Evolutionary conservation across 1,140 invertebrate species (phyloP).

Genomic region (Lycorma delicatula): DNA sequence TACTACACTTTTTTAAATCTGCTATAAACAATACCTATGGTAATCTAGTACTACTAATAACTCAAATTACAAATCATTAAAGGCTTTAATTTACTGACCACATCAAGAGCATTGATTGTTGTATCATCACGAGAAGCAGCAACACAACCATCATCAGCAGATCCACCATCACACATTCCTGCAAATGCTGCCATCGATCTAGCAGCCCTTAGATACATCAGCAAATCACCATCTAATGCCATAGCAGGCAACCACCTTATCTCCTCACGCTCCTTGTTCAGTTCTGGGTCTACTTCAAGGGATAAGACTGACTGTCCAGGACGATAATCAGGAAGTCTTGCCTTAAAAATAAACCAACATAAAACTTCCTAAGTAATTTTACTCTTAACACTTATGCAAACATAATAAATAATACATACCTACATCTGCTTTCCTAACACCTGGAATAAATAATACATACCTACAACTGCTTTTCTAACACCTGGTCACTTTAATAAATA

Average conservation of each 20-base stretch:
- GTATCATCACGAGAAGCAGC: slow-evolving; percentile 95
- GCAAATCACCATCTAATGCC: slow-evolving; percentile 85
- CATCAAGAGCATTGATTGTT: slow-evolving; percentile 93
- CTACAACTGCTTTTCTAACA: too few species aligned
- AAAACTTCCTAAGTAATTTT: not conserved
- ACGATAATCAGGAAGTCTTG: slow-evolving; percentile 69
- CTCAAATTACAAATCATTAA: too few species aligned
- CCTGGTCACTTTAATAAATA: too few species aligned
- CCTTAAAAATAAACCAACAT: slow-evolving; percentile 42
- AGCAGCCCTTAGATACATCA: slow-evolving; percentile 95
- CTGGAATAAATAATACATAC: too few species aligned
- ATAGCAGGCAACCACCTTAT: slow-evolving; percentile 86
- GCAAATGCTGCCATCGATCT: slow-evolving; percentile 92
- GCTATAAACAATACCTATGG: too few species aligned
- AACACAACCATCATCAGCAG: slow-evolving; percentile 91
- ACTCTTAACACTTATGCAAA: not conserved
- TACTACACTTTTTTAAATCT: too few species aligned
- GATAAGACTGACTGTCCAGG: slow-evolving; percentile 50
- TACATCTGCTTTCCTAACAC: too few species aligned
- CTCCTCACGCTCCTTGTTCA: slow-evolving; percentile 71
- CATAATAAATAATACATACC: too few species aligned
- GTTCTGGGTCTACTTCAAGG: slow-evolving; percentile 61
- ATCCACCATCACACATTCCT: slow-evolving; percentile 96
- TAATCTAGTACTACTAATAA: not conserved
- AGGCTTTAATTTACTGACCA: slow-evolving; percentile 53